A percentile compares a stretch with the other conserved stretches of the same genome.
Evolutionary conservation across 2,797 vertebrate genomes (phyloP).

Genomic region (Acanthornis magna): DNA sequence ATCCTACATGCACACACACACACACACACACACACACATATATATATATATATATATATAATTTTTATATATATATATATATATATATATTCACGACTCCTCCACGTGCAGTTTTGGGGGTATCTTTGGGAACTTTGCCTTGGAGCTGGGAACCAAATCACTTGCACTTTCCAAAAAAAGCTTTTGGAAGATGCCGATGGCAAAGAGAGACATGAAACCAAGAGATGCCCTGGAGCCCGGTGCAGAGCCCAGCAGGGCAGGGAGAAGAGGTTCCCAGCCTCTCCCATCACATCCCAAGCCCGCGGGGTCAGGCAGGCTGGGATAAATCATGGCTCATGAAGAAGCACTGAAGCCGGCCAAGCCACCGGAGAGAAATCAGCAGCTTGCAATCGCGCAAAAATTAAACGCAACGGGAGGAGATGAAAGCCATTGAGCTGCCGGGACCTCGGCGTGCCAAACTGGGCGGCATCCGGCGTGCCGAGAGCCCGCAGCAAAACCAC

Average conservation of each 20-base stretch:
- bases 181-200: not conserved
- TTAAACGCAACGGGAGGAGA: not conserved
- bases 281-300: not conserved
- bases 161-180: not conserved
- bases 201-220: accelerated
- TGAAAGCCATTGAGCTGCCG: not conserved
- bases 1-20: not conserved
- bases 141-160: not conserved
- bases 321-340: not conserved
- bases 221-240: not conserved
- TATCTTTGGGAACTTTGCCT: not conserved
- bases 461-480: not conserved
- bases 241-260: accelerated
- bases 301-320: not conserved
- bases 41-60: not conserved
- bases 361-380: not conserved
- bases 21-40: too few species aligned
- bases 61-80: not conserved
- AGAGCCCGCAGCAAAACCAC: not conserved
- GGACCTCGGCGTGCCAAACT: not conserved
- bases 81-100: not conserved
- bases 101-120: not conserved
- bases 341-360: not conserved
- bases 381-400: not conserved
- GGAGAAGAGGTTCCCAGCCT: not conserved